Percentiles rank a stretch among this genome's conserved stretches.
Evolutionary conservation across 2,113 vertebrate genomes (phyloP).

Genomic region (Tylochromis polylepis): DNA sequence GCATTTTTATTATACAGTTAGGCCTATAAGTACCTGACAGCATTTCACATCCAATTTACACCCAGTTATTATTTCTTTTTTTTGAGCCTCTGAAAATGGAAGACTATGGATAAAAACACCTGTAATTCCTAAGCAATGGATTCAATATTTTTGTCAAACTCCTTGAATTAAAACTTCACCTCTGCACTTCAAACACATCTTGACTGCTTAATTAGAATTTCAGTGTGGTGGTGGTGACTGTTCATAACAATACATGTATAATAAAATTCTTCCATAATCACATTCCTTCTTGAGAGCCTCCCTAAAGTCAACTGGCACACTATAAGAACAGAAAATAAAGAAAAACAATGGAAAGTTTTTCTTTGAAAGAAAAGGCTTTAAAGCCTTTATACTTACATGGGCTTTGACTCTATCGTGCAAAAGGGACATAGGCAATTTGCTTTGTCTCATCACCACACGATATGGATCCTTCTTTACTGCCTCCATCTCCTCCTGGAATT

Average conservation of each 20-base stretch:
- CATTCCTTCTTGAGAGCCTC: background rate
- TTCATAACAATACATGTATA: background rate
- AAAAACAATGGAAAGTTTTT: background rate
- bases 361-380: background rate
- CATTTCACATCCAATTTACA: background rate
- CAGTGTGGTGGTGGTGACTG: background rate
- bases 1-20: background rate
- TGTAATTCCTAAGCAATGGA: background rate
- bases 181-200: background rate
- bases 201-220: background rate
- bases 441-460: conserved; percentile 90
- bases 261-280: background rate
- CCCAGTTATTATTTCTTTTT: background rate
- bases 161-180: background rate
- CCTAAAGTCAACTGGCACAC: background rate
- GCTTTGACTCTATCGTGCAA: conserved; percentile 85
- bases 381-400: conserved; percentile 79
- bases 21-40: background rate
- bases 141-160: background rate
- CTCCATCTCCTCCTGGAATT: conserved; percentile 95
- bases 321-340: background rate
- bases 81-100: background rate
- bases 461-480: conserved; percentile 90
- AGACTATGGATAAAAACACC: background rate
- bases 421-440: conserved; percentile 92